phyloP scores from a whole-genome alignment of 2,797 vertebrate genomes.

The Poecile montanus region DNA sequence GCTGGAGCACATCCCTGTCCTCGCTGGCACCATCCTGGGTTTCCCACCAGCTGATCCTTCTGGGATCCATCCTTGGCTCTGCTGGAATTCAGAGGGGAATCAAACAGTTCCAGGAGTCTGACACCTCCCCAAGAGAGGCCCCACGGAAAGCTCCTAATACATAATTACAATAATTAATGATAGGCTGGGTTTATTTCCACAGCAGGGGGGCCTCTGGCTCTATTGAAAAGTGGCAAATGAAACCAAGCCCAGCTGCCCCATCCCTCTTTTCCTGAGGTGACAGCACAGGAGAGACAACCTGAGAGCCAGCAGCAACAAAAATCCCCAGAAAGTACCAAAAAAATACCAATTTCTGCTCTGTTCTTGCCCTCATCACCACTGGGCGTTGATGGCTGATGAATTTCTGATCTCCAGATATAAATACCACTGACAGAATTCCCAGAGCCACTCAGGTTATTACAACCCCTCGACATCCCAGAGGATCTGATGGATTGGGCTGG shows the following conservation, averaged over 20 bases:
- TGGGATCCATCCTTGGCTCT: neutral
- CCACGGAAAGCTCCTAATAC: neutral
- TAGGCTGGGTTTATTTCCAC: neutral
- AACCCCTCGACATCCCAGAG: neutral
- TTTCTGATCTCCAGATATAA: neutral
- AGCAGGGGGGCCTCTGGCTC: neutral
- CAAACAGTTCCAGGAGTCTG: rapidly evolving
- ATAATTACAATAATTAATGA: neutral
- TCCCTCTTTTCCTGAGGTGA: neutral
- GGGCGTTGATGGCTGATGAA: neutral
- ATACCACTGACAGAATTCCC: neutral
- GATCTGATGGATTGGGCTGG: neutral
- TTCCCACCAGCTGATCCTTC: neutral
- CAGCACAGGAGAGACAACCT: neutral
- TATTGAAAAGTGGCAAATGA: neutral
- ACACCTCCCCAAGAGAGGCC: neutral
- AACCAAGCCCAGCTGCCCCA: neutral
- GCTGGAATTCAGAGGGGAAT: neutral
- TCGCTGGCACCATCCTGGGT: neutral
- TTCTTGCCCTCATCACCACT: neutral
- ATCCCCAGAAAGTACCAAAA: neutral
- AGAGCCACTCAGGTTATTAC: neutral
- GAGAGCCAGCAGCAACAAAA: neutral
- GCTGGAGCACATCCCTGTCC: neutral
- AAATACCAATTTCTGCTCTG: neutral